phyloP scores from a whole-genome alignment of 2,888 invertebrate species.

The Lamproptera curius region DNA sequence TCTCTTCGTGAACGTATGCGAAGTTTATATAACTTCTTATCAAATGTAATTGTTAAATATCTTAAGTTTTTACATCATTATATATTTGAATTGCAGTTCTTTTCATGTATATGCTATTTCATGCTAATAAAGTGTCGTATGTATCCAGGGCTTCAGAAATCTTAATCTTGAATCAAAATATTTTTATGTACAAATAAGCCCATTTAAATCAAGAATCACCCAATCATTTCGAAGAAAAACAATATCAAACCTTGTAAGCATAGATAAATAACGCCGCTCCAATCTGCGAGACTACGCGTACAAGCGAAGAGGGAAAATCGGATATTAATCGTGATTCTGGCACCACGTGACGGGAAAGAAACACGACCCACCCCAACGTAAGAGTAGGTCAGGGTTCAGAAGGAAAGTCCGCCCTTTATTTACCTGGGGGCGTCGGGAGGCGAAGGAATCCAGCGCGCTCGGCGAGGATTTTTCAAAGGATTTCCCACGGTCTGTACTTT shows the following conservation, averaged over 20 bases:
- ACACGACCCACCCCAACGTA: conserved; percentile 51
- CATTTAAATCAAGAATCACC: neutral
- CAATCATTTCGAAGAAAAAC: neutral
- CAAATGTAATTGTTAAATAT: too few relatives aligned
- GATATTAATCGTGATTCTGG: too few relatives aligned
- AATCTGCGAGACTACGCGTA: conserved; percentile 1
- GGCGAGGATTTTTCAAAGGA: neutral
- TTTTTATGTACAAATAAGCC: neutral
- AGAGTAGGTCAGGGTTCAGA: conserved; percentile 53
- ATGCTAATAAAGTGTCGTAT: neutral
- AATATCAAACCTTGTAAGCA: too few relatives aligned
- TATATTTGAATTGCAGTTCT: too few relatives aligned
- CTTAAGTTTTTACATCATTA: too few relatives aligned
- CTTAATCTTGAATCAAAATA: neutral
- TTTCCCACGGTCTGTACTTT: too few relatives aligned
- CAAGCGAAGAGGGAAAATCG: conserved; percentile 17
- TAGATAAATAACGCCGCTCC: too few relatives aligned
- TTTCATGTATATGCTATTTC: neutral
- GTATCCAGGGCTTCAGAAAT: neutral
- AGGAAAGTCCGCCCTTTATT: conserved; percentile 40
- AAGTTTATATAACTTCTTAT: too few relatives aligned
- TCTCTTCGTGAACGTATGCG: too few relatives aligned
- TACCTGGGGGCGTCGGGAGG: conserved; percentile 27
- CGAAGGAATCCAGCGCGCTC: neutral
- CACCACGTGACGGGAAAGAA: conserved; percentile 32